Evolutionary conservation across 2,888 invertebrate genomes (phyloP).

Genomic region (Ganaspis brasiliensis): DNA sequence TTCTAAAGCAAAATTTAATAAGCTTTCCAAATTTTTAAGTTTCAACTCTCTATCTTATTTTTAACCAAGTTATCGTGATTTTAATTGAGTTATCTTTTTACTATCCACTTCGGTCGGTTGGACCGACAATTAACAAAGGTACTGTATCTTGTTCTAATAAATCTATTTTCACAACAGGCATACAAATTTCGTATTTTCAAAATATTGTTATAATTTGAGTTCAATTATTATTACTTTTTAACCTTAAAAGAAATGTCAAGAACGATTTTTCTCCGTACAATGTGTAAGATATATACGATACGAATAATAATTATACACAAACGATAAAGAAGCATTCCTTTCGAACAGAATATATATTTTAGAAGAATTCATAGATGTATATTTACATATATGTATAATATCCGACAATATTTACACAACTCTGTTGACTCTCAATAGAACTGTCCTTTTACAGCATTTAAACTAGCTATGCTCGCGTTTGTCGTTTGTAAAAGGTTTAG

Average conservation of each 20-base stretch:
- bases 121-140: no score
- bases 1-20: no score
- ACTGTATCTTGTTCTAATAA: no score
- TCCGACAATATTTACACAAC: constrained; percentile 35
- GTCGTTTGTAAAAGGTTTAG: constrained; percentile 46
- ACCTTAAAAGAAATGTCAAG: neutral
- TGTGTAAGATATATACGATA: neutral
- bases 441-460: constrained; percentile 40
- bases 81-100: no score
- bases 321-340: constrained; percentile 23
- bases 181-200: no score
- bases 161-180: no score
- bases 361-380: constrained; percentile 39
- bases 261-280: neutral
- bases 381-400: constrained; percentile 30
- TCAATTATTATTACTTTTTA: no score
- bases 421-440: constrained; percentile 27
- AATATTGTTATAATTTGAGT: no score
- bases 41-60: no score
- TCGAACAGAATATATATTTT: constrained; percentile 42
- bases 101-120: no score
- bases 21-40: no score
- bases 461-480: constrained; percentile 33
- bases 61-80: no score
- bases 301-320: constrained; percentile 12